Percentiles rank a stretch among this genome's conserved stretches.
phyloP scores from a whole-genome alignment of 2,113 vertebrate genomes.

The Sapajus apella region DNA sequence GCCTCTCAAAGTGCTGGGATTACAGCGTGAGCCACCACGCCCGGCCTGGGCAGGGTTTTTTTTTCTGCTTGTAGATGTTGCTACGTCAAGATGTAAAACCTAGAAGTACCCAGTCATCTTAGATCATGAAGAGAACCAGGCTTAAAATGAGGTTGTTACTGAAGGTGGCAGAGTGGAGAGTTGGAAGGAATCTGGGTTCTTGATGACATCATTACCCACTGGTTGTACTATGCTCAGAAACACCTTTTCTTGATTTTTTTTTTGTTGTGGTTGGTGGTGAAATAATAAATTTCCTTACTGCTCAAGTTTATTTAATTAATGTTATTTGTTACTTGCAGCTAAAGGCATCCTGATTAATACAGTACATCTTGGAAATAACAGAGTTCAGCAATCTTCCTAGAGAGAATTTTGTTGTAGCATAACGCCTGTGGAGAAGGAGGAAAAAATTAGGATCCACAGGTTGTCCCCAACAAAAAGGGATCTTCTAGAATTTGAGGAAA shows the following conservation, averaged over 20 bases:
- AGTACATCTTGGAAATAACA: not conserved
- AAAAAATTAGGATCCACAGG: not conserved
- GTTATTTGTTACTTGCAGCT: not conserved
- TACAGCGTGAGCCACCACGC: too few species aligned
- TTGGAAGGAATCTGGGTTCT: not conserved
- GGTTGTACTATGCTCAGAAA: not conserved
- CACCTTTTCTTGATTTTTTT: not conserved
- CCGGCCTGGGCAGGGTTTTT: too few species aligned
- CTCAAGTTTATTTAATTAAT: constrained; percentile 31
- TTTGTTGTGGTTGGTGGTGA: not conserved
- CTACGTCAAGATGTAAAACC: not conserved
- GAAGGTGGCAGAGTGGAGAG: not conserved
- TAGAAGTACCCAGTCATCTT: not conserved
- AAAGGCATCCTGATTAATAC: not conserved
- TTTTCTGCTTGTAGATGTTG: not conserved
- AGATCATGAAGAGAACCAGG: not conserved
- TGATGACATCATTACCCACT: not conserved
- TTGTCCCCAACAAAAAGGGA: not conserved
- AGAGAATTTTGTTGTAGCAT: constrained; percentile 12
- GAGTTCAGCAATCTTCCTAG: not conserved
- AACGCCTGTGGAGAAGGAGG: not conserved
- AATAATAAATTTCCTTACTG: constrained; percentile 11
- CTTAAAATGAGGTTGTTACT: not conserved
- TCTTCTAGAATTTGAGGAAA: constrained; percentile 2
- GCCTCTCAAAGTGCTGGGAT: too few species aligned